A percentile compares a stretch with the other conserved stretches of the same genome.
Evolutionary conservation across 1,140 invertebrate genomes (phyloP).

Genomic region (Magallana ariakensis): DNA sequence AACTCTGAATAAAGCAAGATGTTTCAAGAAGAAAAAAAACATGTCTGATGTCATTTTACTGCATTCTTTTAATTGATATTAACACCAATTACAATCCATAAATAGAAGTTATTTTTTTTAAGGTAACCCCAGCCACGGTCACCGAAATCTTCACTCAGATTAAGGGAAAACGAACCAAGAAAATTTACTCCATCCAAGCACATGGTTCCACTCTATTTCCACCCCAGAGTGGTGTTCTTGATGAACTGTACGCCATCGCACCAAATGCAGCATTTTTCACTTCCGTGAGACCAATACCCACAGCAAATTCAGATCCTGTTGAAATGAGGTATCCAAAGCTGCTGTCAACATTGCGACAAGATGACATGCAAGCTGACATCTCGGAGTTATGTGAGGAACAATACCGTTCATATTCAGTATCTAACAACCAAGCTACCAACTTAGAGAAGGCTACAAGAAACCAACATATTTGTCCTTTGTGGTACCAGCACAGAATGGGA

Average conservation of each 20-base stretch:
- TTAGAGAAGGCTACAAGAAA: conserved; percentile 38
- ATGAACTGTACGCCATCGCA: neutral
- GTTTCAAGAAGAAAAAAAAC: neutral
- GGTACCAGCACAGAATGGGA: conserved; percentile 38
- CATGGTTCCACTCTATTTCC: neutral
- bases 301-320: neutral
- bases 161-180: conserved; percentile 1
- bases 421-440: conserved; percentile 35
- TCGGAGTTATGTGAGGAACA: neutral
- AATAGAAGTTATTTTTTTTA: neutral
- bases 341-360: neutral
- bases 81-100: neutral
- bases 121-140: neutral
- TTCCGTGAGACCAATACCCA: neutral
- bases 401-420: neutral
- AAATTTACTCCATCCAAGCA: neutral
- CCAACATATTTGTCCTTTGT: conserved; percentile 35
- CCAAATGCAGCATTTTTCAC: neutral
- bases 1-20: neutral
- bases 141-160: neutral
- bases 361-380: neutral
- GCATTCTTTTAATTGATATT: neutral
- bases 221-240: neutral
- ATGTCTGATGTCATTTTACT: neutral
- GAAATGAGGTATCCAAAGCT: neutral